A percentile compares a stretch with the other conserved stretches of the same genome.
Conservation (phyloP, 2,888 invertebrate genomes). For the Oxyteleia sp. region DNA sequence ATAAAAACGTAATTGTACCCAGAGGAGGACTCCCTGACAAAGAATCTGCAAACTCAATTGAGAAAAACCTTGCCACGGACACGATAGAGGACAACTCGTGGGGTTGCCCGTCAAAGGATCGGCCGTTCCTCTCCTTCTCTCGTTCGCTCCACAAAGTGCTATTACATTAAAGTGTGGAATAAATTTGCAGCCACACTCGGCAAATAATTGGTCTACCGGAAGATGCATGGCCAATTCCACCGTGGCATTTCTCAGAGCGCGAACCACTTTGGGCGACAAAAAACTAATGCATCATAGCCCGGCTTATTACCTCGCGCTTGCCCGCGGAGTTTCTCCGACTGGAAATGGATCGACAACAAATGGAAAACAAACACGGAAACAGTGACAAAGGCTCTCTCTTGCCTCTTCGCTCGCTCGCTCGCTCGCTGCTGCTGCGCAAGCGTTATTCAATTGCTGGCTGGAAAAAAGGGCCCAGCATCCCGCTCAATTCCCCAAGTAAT, state of each 20-base stretch:
- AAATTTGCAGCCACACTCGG: conserved; percentile 32
- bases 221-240: neutral
- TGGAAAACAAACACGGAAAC: conserved; percentile 68
- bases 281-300: conserved; percentile 37
- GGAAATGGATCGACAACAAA: conserved; percentile 20
- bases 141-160: too few species aligned
- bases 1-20: too few species aligned
- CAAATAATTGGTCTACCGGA: conserved; percentile 32
- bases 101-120: too few species aligned
- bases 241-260: conserved; percentile 1
- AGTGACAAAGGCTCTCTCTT: conserved; percentile 57
- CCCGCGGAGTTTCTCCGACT: neutral
- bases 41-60: too few species aligned
- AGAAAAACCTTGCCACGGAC: too few species aligned
- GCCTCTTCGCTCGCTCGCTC: too few species aligned
- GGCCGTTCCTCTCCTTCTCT: too few species aligned
- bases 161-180: conserved; percentile 55
- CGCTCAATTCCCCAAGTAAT: conserved; percentile 55
- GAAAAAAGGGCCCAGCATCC: conserved; percentile 60
- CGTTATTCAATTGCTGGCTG: conserved; percentile 28
- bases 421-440: too few species aligned
- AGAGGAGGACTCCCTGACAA: too few species aligned
- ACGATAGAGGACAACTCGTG: too few species aligned
- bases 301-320: conserved; percentile 11
- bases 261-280: conserved; percentile 36